phyloP scores from a whole-genome alignment of 2,113 vertebrate genomes.

The Psophia crepitans region DNA sequence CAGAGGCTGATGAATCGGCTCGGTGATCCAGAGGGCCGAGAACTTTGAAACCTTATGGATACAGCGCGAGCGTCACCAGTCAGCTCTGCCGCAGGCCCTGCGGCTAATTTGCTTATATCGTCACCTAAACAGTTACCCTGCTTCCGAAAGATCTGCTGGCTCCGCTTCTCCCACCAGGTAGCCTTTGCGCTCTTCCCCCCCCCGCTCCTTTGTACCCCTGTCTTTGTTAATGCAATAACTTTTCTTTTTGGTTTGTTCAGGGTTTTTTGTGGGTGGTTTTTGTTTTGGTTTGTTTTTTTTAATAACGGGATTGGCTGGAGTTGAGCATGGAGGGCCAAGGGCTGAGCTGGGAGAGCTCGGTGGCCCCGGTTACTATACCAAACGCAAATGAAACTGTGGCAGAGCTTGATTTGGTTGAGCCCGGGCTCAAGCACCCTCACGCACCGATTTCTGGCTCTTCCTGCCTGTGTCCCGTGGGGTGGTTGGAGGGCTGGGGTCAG shows the following conservation, averaged over 20 bases:
- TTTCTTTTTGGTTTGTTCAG: neutral
- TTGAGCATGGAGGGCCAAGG: neutral
- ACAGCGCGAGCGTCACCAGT: neutral
- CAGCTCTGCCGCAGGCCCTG: neutral
- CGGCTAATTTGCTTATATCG: neutral
- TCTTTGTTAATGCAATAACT: neutral
- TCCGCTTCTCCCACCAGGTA: neutral
- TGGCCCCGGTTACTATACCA: neutral
- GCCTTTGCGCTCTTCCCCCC: neutral
- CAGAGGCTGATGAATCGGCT: neutral
- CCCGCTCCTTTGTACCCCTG: neutral
- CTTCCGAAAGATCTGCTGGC: neutral
- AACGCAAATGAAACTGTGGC: neutral
- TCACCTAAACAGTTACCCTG: neutral
- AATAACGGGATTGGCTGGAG: neutral
- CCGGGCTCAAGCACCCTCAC: too few species aligned
- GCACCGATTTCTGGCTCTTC: neutral
- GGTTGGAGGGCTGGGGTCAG: neutral
- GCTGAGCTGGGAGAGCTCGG: neutral
- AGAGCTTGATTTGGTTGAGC: neutral
- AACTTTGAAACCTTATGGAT: neutral
- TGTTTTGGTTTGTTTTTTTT: neutral
- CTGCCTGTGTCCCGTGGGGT: neutral
- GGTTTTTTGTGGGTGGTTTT: too few species aligned
- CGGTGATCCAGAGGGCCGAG: rapidly evolving